These are phyloP conservation scores for Rhagologus leucostigma DNA, from an alignment of 2,113 vertebrate species.

Conservation along the genomic window DNA sequence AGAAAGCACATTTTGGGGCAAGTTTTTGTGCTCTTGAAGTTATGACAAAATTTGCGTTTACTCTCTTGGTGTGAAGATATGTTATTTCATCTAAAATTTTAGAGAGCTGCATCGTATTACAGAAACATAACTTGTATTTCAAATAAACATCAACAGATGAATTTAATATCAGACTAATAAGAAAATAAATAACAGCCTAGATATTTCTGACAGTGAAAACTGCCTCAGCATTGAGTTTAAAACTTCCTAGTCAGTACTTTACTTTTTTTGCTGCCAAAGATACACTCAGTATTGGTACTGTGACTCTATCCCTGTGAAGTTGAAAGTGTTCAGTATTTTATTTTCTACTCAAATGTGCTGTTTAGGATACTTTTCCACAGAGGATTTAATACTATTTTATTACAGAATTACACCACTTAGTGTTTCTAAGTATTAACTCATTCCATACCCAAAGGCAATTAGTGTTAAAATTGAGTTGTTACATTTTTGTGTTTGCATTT, in stretches of 20 bases:
- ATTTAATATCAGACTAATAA: neutral
- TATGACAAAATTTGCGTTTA: neutral
- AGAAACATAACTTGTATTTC: neutral
- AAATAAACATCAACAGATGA: neutral
- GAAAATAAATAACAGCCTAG: neutral
- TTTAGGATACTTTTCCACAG: neutral
- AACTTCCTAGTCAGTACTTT: neutral
- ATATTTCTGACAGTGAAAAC: neutral
- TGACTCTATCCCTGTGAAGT: neutral
- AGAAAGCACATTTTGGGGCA: neutral
- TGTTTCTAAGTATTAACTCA: neutral
- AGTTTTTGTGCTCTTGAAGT: neutral
- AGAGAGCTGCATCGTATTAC: neutral
- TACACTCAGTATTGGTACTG: rapidly evolving
- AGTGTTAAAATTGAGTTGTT: neutral
- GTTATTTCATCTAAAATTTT: neutral
- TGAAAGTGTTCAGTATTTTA: neutral
- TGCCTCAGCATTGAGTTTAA: neutral
- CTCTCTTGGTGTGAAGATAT: neutral
- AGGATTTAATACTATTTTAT: neutral
- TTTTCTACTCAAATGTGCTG: neutral
- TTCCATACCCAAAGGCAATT: neutral
- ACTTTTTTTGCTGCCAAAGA: neutral
- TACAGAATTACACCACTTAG: rapidly evolving
- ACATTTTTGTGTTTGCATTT: neutral